phyloP scores from a whole-genome alignment of 2,797 vertebrate genomes.

The Brachyrhaphis roseni region DNA sequence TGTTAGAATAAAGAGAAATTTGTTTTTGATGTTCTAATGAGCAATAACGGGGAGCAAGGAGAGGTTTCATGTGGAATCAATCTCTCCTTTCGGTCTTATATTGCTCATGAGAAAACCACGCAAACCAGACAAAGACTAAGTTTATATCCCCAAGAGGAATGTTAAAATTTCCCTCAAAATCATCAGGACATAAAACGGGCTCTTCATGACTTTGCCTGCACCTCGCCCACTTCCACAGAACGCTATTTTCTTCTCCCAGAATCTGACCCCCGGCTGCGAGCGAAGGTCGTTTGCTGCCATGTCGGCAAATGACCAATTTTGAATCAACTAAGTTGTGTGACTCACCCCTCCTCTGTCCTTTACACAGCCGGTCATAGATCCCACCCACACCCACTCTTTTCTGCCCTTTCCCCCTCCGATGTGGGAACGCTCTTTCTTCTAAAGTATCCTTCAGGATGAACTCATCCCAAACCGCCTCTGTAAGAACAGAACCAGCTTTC shows the following conservation, averaged over 20 bases:
- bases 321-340: constrained; percentile 70
- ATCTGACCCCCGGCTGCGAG: constrained; percentile 40
- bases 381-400: constrained; percentile 13
- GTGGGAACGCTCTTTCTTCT: constrained; percentile 73
- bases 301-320: constrained; percentile 46
- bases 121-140: constrained; percentile 12
- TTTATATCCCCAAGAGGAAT: constrained; percentile 5
- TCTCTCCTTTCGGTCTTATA: neutral
- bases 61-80: constrained; percentile 4
- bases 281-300: constrained; percentile 35
- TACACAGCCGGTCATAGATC: constrained; percentile 28
- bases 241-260: constrained; percentile 41
- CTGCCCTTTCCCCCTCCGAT: constrained; percentile 22
- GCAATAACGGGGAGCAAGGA: neutral
- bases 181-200: constrained; percentile 29
- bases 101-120: neutral
- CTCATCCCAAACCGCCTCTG: constrained; percentile 64
- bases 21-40: constrained; percentile 15
- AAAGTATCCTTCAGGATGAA: constrained; percentile 71
- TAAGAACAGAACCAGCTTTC: constrained; percentile 73
- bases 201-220: constrained; percentile 37
- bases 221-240: neutral
- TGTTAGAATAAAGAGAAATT: constrained; percentile 15
- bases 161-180: constrained; percentile 38
- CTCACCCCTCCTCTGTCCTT: constrained; percentile 43